Evolutionary conservation across 2,888 invertebrate genomes (phyloP).

Genomic region (Steinernema hermaphroditum): DNA sequence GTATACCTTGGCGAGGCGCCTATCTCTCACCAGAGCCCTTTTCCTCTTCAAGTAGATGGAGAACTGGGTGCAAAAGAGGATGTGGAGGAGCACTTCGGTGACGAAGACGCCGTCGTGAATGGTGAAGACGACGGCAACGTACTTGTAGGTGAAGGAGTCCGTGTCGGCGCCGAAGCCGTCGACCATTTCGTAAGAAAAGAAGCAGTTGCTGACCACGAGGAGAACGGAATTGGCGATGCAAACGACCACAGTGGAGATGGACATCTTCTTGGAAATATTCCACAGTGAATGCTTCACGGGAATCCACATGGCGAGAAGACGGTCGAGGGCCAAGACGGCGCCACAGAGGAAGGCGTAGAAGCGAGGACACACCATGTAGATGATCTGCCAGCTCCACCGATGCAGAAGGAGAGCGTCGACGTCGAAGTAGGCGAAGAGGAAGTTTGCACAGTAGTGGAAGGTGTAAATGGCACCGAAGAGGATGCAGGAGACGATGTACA

Average conservation of each 20-base stretch:
- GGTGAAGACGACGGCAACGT: no score
- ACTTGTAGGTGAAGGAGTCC: no score
- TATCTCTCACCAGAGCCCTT: background rate
- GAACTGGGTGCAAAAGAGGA: background rate
- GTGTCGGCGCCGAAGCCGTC: no score
- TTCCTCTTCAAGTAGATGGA: background rate
- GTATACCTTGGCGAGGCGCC: background rate
- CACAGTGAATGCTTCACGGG: background rate
- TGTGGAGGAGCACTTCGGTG: no score
- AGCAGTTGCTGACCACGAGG: background rate
- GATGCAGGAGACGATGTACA: background rate
- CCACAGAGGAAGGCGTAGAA: slow-evolving; percentile 3
- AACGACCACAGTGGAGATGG: background rate
- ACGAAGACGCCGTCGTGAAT: background rate
- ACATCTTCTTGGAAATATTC: background rate
- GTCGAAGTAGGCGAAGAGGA: background rate
- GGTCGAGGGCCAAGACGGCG: background rate
- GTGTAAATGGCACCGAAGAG: background rate
- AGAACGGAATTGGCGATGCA: background rate
- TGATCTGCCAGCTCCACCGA: background rate
- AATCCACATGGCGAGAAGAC: background rate
- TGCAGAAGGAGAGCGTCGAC: background rate
- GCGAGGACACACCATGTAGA: background rate
- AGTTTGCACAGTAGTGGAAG: background rate
- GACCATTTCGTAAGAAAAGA: background rate